These are phyloP conservation scores for Chirona hameri DNA, from an alignment of 2,888 invertebrate species.

Conservation along the genomic window DNA sequence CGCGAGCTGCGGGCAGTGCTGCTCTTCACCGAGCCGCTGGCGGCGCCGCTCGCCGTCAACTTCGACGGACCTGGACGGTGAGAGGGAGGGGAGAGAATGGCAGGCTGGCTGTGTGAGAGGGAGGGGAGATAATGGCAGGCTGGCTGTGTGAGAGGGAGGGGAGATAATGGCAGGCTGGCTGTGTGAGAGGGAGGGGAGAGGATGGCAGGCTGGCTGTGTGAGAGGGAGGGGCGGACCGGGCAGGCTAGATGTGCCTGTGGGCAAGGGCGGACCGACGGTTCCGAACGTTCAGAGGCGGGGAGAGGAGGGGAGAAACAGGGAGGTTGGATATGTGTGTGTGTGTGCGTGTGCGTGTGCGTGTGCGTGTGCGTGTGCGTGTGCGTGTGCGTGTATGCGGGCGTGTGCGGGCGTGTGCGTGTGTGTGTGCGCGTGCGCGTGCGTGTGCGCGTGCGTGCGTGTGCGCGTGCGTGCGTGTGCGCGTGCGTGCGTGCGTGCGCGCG, in stretches of 20 bases:
- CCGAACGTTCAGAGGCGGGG: background rate
- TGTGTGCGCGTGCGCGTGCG: conserved; percentile 22
- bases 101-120: too few species aligned
- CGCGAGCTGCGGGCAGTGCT: conserved; percentile 78
- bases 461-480: too few species aligned
- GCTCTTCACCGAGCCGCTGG: conserved; percentile 70
- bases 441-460: too few species aligned
- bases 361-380: background rate
- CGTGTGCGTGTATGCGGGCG: background rate
- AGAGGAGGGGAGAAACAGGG: background rate
- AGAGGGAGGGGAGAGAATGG: conserved; percentile 38
- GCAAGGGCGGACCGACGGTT: background rate
- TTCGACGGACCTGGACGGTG: conserved; percentile 75
- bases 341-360: background rate
- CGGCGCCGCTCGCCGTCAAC: conserved; percentile 63
- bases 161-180: background rate
- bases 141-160: too few species aligned
- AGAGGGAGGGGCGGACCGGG: conserved; percentile 50
- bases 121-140: too few species aligned
- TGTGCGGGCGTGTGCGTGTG: background rate
- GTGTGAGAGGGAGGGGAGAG: background rate
- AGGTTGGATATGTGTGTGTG: background rate
- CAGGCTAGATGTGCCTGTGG: conserved; percentile 47
- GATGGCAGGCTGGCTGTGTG: background rate
- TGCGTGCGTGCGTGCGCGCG: too few species aligned